Evolutionary conservation across 1,140 invertebrate species (phyloP), one percentile per base, ranked within the genome.

Genomic region (Drosophila suzukii): DNA sequence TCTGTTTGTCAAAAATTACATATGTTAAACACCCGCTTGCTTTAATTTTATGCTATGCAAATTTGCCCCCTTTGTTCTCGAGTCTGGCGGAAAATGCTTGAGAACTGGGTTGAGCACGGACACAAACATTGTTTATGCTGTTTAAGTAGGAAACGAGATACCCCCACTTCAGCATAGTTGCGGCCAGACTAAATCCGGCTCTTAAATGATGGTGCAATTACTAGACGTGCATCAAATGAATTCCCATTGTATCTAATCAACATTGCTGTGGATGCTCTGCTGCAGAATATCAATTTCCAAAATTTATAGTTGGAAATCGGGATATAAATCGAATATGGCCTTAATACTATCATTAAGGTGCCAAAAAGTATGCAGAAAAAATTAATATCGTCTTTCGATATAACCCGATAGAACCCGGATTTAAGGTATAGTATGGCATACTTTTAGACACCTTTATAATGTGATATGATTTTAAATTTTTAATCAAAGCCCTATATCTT

Each of bases 1-100:
- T 58, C 62, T 82, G 79, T 76, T 79, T 83, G 61, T 72, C 71
- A 76, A 68, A 62, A 83, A 83, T 83, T 80, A 89, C 83, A 88
- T 79, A 83, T 88, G 83, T 83, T 88, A 79, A 88, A 77, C 80
- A 83, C 68, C 81, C 61, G 34, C 50, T 83, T 49, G 61, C 65
- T 59, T 72, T 78, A 79, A 88, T 88, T 82, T 61, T 79, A 86
- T 83, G 75, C 70, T 50, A 51, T 51, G 54, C 68, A 72, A 72
- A 72, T 63, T 67, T 62, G 50, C 47, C 43, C 15, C 34, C 27
- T 72, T 51, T 60, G 57, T 76, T 70, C 36, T 20, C 41, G 47
- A 66, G 76, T 41, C 56, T 50, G 39, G 51, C 57, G 53, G 30
- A 39, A 71, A 71, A 60, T 65, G 30, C 63, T 71, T 58, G 30